These are phyloP conservation scores for Dicycla oo DNA, from an alignment of 2,888 invertebrate genomes.

Conservation along the genomic window DNA sequence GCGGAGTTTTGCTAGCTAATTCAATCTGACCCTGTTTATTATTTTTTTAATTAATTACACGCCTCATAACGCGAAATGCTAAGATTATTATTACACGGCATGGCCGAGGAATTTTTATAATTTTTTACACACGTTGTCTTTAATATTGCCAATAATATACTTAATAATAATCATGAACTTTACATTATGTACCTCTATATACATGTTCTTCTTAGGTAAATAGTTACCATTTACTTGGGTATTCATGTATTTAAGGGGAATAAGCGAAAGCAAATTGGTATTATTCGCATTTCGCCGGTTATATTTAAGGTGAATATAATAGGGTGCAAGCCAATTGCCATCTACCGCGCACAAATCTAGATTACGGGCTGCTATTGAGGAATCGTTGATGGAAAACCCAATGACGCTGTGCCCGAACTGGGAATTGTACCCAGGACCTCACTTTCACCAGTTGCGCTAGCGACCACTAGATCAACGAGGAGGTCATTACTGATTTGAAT, in stretches of 20 bases:
- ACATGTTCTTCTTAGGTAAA: constrained; percentile 46
- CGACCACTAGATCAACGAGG: background rate
- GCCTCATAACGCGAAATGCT: no score
- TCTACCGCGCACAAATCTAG: background rate
- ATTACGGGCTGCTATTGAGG: background rate
- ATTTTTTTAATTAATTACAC: constrained; percentile 9
- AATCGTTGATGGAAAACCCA: background rate
- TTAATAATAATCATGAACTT: constrained; percentile 22
- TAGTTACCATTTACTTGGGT: constrained; percentile 2
- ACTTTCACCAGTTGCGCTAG: no score
- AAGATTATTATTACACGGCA: no score
- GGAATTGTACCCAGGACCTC: background rate
- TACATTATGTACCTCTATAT: constrained; percentile 41
- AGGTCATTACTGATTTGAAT: background rate
- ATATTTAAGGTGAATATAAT: no score
- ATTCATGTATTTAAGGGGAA: background rate
- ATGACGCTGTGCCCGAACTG: background rate
- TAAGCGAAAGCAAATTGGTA: background rate
- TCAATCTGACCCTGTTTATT: background rate
- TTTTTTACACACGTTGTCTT: constrained; percentile 36
- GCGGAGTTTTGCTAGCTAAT: no score
- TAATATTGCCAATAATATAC: constrained; percentile 37
- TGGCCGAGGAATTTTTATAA: no score
- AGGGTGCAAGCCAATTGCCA: background rate
- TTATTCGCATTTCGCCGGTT: background rate